Base-by-base conservation (phyloP, 2,888 invertebrate species). In the Macaria notata region DNA sequence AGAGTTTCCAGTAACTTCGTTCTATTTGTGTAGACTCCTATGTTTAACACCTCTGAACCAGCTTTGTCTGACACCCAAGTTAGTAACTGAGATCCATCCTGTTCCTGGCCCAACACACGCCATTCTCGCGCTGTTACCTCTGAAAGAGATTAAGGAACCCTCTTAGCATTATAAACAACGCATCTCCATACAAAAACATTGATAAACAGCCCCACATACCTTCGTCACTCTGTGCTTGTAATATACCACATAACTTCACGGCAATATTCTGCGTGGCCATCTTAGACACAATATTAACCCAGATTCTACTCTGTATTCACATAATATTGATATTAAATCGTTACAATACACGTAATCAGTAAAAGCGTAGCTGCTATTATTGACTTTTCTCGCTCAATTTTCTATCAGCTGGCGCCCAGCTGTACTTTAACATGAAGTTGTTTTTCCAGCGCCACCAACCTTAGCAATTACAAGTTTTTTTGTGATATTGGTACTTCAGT, bases 31-130 rank as follows among this genome's bases (percentile, higher is more conserved):
- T 94, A 95, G 44, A 93, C 84, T 0, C 95, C 95, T 61, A 95
- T 92, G 56, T 84, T 83, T 41, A 85, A 74, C 7, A 84, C 76
- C 59, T 88, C 84, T 54, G 76, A 78, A 9, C 64, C 71, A 33
- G 74, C 71, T 52, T 59, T 72, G 43, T 74, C 75, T 44, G 88
- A 85, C 48, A 87, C 83, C 96, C 96, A 96, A 31, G 95, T 93
- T 38, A 96, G 91, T 33, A 96, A 79, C 72, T 96, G 90, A 0
- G 93, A 93, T 3, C 95, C 95, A 79, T 96, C 94, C 79, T 94
- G 94, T 76, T 97, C 96, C 81, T 96, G 96, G 0, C 96, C 96
- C 64, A 97, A 83, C 54, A 96, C 88, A 57, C 96, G 94, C 96
- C 96, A 96, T 89, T 96, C 95, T 65, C 94, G 93, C 0, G 95